A percentile compares a stretch with the other conserved stretches of the same genome.
Conservation (phyloP, 2,113 vertebrate species). For the Archilochus colubris region DNA sequence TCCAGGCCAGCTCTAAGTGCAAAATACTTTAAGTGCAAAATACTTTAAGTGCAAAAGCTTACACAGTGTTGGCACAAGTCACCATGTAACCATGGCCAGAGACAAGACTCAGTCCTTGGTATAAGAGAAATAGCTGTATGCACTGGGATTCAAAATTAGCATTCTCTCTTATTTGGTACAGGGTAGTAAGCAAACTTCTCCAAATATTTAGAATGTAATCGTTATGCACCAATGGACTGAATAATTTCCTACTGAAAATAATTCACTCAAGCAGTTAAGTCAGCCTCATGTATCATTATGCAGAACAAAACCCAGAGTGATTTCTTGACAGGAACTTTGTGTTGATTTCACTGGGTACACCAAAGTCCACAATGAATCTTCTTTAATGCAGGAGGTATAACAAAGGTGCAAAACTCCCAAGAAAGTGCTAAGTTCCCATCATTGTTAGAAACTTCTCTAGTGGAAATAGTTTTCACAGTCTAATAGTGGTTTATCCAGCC, state of each 20-base stretch:
- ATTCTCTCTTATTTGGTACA: neutral
- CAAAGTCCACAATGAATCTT: neutral
- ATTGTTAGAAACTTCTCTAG: neutral
- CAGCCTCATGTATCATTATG: neutral
- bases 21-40: neutral
- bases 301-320: neutral
- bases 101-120: neutral
- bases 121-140: neutral
- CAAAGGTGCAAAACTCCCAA: neutral
- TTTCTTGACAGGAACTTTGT: neutral
- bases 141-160: neutral
- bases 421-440: neutral
- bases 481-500: too few species aligned
- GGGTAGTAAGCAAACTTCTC: neutral
- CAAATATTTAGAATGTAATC: neutral
- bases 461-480: neutral
- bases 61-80: neutral
- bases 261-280: neutral
- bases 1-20: rapidly evolving
- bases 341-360: neutral
- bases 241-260: neutral
- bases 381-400: neutral
- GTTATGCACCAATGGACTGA: neutral
- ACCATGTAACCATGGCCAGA: neutral
- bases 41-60: neutral